Percentiles rank a stretch among this genome's conserved stretches.
Conservation (phyloP, 2,797 vertebrate genomes). For the Mus minutoides region DNA sequence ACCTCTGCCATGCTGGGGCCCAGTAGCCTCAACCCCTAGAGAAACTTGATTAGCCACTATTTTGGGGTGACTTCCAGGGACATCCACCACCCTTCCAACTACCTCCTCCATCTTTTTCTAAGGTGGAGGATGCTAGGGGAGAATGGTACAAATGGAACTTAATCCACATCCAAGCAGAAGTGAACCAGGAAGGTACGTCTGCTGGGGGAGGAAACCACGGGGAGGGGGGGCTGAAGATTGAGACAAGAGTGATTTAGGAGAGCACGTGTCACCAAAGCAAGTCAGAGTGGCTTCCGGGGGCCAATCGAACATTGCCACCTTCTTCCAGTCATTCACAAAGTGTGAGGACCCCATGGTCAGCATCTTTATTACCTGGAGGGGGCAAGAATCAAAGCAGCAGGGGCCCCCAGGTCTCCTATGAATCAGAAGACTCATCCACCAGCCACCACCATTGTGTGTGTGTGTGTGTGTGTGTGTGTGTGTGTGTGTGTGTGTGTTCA, state of each 20-base stretch:
- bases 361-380: not conserved
- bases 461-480: too few species aligned
- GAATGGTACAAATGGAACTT: not conserved
- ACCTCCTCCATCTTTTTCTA: not conserved
- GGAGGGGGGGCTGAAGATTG: not conserved
- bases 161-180: not conserved
- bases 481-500: not conserved
- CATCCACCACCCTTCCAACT: not conserved
- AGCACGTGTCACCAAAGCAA: not conserved
- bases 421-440: not conserved
- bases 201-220: not conserved
- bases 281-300: not conserved
- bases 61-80: not conserved
- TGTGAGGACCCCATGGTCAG: not conserved
- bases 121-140: not conserved
- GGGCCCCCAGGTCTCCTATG: not conserved
- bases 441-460: too few species aligned
- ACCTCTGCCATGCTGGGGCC: too few species aligned
- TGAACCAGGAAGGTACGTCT: not conserved
- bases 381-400: not conserved
- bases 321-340: not conserved
- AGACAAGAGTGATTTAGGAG: not conserved
- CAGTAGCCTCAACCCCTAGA: not conserved
- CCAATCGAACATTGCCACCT: fast-evolving
- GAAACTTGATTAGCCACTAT: not conserved